Evolutionary conservation across 2,797 vertebrate species (phyloP).

Genomic region (Paedocypris micromegethes): DNA sequence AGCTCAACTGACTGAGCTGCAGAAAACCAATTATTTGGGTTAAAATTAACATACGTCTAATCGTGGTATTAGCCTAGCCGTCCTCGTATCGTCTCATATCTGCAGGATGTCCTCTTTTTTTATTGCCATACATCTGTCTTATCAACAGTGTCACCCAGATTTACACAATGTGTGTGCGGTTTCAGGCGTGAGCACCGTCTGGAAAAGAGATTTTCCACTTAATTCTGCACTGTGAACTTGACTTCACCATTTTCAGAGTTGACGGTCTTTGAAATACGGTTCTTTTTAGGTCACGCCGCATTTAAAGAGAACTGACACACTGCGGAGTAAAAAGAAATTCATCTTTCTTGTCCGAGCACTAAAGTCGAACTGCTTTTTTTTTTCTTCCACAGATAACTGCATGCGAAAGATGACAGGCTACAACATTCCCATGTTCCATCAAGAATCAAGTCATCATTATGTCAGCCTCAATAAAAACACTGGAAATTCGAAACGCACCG

Average conservation of each 20-base stretch:
- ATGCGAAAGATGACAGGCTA: conserved; percentile 33
- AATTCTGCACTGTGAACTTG: conserved; percentile 41
- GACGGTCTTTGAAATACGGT: conserved; percentile 31
- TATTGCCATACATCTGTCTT: conserved; percentile 19
- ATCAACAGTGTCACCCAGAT: conserved; percentile 43
- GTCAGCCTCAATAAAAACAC: conserved; percentile 37
- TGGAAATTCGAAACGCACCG: conserved; percentile 36
- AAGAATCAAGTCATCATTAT: conserved; percentile 38
- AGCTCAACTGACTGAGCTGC: too few species aligned
- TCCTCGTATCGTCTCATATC: too few species aligned
- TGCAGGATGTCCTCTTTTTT: background rate
- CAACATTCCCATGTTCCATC: conserved; percentile 4
- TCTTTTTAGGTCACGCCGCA: conserved; percentile 9
- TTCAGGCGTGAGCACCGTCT: conserved; percentile 24
- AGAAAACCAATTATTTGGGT: too few species aligned
- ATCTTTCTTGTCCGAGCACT: conserved; percentile 55
- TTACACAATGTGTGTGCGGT: conserved; percentile 22
- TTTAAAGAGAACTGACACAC: conserved; percentile 31
- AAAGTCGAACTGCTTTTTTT: conserved; percentile 42
- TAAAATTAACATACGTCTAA: too few species aligned
- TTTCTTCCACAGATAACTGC: conserved; percentile 24
- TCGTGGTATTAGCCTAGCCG: too few species aligned
- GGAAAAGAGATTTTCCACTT: conserved; percentile 44
- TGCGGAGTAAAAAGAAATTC: conserved; percentile 52
- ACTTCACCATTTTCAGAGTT: conserved; percentile 35